These are phyloP conservation scores for Leucophenga varia DNA, from an alignment of 1,140 invertebrate genomes.

Conservation along the genomic window DNA sequence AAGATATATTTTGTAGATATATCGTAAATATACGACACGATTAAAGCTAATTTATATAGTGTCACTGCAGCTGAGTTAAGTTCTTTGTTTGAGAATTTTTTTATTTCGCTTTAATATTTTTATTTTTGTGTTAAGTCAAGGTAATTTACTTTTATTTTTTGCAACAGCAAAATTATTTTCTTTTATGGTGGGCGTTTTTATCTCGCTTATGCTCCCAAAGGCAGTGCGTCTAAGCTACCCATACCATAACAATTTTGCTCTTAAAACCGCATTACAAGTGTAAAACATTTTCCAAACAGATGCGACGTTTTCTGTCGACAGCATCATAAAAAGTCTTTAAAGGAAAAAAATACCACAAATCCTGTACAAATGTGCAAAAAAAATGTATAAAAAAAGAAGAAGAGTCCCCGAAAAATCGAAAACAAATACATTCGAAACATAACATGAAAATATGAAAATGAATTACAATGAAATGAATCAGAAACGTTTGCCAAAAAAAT, in stretches of 20 bases:
- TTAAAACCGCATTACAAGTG: slow-evolving; percentile 46
- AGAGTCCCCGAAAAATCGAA: slow-evolving; percentile 13
- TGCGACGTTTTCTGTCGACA: slow-evolving; percentile 35
- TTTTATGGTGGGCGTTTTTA: too few relatives aligned
- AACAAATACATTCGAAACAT: slow-evolving; percentile 30
- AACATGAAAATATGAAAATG: slow-evolving; percentile 52
- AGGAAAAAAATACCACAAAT: slow-evolving; percentile 31
- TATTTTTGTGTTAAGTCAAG: too few relatives aligned
- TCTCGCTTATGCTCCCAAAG: too few relatives aligned
- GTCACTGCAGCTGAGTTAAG: slow-evolving; percentile 33
- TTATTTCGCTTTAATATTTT: too few relatives aligned
- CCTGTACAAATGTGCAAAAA: slow-evolving; percentile 38
- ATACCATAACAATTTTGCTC: too few relatives aligned
- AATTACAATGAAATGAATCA: slow-evolving; percentile 52
- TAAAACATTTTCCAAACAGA: slow-evolving; percentile 11
- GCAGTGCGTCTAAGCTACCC: too few relatives aligned
- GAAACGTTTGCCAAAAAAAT: too few relatives aligned
- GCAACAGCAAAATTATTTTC: too few relatives aligned
- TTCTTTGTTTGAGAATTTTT: too few relatives aligned
- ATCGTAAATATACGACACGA: too few relatives aligned
- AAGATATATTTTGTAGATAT: too few relatives aligned
- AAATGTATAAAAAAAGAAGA: neutral
- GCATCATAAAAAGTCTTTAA: slow-evolving; percentile 22
- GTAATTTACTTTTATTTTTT: too few relatives aligned
- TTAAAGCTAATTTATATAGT: slow-evolving; percentile 54